Percentiles rank a stretch among this genome's conserved stretches.
Conservation (phyloP, 2,797 vertebrate genomes). For the Acanthopagrus latus region DNA sequence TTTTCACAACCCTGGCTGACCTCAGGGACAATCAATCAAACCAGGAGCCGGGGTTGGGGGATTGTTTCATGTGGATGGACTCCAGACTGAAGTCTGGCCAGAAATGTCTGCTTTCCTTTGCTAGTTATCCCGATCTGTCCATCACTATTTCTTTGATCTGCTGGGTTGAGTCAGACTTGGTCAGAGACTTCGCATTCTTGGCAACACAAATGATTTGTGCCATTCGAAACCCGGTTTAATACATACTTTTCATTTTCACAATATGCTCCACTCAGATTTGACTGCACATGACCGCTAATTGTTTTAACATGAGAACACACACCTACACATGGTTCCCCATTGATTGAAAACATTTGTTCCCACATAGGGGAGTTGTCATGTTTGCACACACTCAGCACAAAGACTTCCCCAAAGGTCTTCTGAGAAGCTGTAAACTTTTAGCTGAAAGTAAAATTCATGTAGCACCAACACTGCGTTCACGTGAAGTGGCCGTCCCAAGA, state of each 20-base stretch:
- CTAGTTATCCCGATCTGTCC: constrained; percentile 72
- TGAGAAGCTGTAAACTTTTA: constrained; percentile 56
- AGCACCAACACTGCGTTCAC: background rate
- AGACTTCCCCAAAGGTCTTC: constrained; percentile 67
- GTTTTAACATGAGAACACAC: constrained; percentile 27
- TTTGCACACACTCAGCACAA: constrained; percentile 68
- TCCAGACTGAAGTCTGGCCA: constrained; percentile 73
- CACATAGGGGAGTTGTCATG: constrained; percentile 57
- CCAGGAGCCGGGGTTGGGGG: constrained; percentile 59
- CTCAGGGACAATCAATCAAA: constrained; percentile 73
- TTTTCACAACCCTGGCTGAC: constrained; percentile 72
- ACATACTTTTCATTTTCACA: constrained; percentile 21
- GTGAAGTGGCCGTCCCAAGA: background rate
- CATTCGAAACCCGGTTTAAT: constrained; percentile 32
- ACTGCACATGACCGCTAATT: constrained; percentile 27
- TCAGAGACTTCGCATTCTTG: constrained; percentile 48
- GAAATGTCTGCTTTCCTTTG: constrained; percentile 52
- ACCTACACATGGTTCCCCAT: constrained; percentile 43
- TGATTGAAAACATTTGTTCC: constrained; percentile 58
- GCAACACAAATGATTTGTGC: constrained; percentile 42
- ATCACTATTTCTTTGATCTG: constrained; percentile 71
- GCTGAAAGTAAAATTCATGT: constrained; percentile 22
- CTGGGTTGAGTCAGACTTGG: constrained; percentile 33
- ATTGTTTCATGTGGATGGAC: constrained; percentile 76
- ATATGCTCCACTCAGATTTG: constrained; percentile 20